Evolutionary conservation across 2,797 vertebrate genomes (phyloP), one percentile per base, ranked within the genome.

Genomic region (Argyrosomus regius): DNA sequence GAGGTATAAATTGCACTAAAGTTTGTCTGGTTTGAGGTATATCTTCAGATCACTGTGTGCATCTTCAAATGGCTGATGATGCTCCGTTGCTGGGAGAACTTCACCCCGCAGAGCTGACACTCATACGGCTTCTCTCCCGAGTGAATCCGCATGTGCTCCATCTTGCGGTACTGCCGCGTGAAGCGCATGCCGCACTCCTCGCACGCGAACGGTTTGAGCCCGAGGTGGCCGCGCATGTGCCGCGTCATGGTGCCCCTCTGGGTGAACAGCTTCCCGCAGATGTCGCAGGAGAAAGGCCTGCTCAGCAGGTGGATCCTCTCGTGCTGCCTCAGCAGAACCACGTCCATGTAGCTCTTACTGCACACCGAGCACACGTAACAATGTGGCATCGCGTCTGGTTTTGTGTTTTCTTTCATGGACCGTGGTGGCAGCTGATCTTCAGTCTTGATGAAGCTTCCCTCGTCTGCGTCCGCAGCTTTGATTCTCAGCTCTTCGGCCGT

Each of bases 121-220:
- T 97, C 96, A 48, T 97, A 98, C 85, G 97, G 97, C 93, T 97
- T 98, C 93, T 98, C 97, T 64, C 97, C 96, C 58, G 97, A 97
- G 95, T 98, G 97, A 89, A 97, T 96, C 9, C 97, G 96, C 96
- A 97, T 97, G 94, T 98, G 97, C 96, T 98, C 97, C 1, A 96
- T 97, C 89, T 98, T 96, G 85, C 97, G 96, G 92, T 98, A 98
- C 94, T 98, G 97, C 80, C 97, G 96, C 6, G 97, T 98, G 90
- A 98, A 98, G 90, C 97, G 97, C 97, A 98, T 98, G 89, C 97
- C 97, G n/a, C 97, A 98, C 92, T 97, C 97, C 49, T 97, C 96
- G 0, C 97, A 98, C 72, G 97, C 97, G 12, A 97, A 98, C 60
- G 97, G 97, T 93, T 98, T 98, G 79, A 98, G 95, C 83, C 96